These are phyloP conservation scores for Aporophyla nigra DNA, from an alignment of 2,888 invertebrate species.

Conservation along the genomic window DNA sequence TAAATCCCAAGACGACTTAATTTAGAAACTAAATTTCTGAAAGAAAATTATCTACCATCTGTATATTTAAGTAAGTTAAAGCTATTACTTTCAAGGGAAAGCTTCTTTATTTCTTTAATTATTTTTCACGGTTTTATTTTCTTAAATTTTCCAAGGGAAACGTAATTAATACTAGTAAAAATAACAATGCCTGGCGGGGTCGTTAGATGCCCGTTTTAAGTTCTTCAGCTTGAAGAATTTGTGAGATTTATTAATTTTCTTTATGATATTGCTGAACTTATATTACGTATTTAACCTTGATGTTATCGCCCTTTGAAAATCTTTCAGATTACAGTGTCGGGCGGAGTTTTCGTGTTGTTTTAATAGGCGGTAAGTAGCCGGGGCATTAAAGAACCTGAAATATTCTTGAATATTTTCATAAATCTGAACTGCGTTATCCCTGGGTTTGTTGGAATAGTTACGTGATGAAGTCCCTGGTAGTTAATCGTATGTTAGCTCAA, in stretches of 20 bases:
- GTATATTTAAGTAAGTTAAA: slow-evolving; percentile 13
- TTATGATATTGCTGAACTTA: slow-evolving; percentile 48
- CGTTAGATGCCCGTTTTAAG: slow-evolving; percentile 29
- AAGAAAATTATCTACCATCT: slow-evolving; percentile 9
- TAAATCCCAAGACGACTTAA: not conserved
- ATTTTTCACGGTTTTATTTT: slow-evolving; percentile 42
- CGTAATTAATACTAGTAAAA: slow-evolving; percentile 56
- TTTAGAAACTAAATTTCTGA: not conserved
- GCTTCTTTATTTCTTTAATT: slow-evolving; percentile 46
- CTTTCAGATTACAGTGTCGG: slow-evolving; percentile 25
- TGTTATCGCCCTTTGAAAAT: slow-evolving; percentile 33
- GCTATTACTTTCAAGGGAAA: slow-evolving; percentile 29
- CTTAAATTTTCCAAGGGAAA: slow-evolving; percentile 29
- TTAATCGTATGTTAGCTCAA: too few species aligned
- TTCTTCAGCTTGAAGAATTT: slow-evolving; percentile 43
- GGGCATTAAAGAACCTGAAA: not conserved
- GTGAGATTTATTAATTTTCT: slow-evolving; percentile 46
- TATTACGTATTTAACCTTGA: slow-evolving; percentile 40
- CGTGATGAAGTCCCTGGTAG: not conserved
- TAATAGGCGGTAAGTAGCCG: not conserved
- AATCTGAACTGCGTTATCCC: not conserved
- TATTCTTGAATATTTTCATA: not conserved
- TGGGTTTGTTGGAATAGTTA: not conserved
- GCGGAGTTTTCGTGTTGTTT: slow-evolving; percentile 20
- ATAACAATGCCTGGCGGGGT: slow-evolving; percentile 40